Evolutionary conservation across 2,888 invertebrate genomes (phyloP), one percentile per base, ranked within the genome.

Genomic region (Drosophila kambysellisi): DNA sequence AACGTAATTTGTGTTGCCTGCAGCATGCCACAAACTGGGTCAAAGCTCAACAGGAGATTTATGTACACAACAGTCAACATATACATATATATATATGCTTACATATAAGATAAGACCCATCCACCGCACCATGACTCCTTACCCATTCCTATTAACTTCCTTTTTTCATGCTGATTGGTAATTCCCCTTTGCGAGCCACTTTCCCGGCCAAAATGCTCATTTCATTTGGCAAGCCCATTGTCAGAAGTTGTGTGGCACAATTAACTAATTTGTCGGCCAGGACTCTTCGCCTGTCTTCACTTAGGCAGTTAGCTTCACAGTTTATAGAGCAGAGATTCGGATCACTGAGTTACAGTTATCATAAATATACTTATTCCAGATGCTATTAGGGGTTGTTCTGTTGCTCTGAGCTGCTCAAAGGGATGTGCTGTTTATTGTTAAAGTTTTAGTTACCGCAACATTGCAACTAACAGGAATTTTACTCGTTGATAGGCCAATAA

Each of bases 1-100:
- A 78, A 58, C 62, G 68, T 71, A 76, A 80, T 79, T 76, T 80
- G 79, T 72, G 70, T 52, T 57, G 67, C 64, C 74, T 74, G 79
- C 79, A 77, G 64, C 61, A 39, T 52, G 54, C 63, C 63, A 30
- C 69, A 39, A 59, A 70, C 62, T 56, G 76, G 76, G 79, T 82
- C 68, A 76, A 54, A 70, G 72, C 61, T 32, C 62, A 59, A 11
- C 56, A 56, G 8, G 29, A 79, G 70, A 79, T 81, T 82, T 82
- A 80, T 80, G 76, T 67, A 63, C 52, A 53, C 51, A 25, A 6
- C 6, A 60, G 65, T 53, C 63, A 68, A 74, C 25, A 25, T 25
- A 25, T 63, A 74, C 66, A 81, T 70, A 70, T 63, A 70, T 63
- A 81, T 74, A 54, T 52, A 52, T 41, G 20, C 37, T 32, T 29